Base-by-base conservation (phyloP, 2,113 vertebrate genomes). In the Papio anubis region DNA sequence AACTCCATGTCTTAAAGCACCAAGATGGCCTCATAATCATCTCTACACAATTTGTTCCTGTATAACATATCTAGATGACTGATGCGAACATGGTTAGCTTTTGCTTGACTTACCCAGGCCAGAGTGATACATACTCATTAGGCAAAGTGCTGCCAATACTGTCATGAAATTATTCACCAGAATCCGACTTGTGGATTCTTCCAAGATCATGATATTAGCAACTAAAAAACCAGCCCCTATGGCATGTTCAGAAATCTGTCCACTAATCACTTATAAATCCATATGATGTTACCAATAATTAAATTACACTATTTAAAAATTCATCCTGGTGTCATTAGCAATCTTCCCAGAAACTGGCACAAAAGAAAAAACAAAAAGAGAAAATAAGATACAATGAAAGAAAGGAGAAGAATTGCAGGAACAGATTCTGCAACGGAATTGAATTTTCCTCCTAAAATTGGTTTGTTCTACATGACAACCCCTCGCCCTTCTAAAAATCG, bases 371-470 rank as follows among this genome's bases (percentile, higher is more conserved):
- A 27, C 2, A 2, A 25, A 1, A 35, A 13, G 16, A 8, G 7
- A 79, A 18, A 72, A 30, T 2, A 82, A 55, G 48, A 50, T 14
- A 14, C 48, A 38, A 32, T 32, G 35, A 6, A 2, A 72, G 57
- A 17, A 48, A 23, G 52, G 30, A 8, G 86, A 70, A 61, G 30
- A 66, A 75, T 3, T 76, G 7, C 10, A 64, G 11, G 9, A 59
- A 61, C 6, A 78, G 72, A 55, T 70, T 73, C 72, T 92, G 35
- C 12, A 80, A 8, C 59, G 52, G 79, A n/a, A 82, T 4, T 91
- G 72, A 92, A 90, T 80, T 95, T 75, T 84, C 81, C 55, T 52
- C 95, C 73, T 55, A 55, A 91, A 79, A 93, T 45, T 89, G 73
- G 52, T 81, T 61, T 57, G 57, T 94, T 88, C 87, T 90, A 94